Evolutionary conservation across 1,140 invertebrate species (phyloP).

Genomic region (Diploscapter pachys): DNA sequence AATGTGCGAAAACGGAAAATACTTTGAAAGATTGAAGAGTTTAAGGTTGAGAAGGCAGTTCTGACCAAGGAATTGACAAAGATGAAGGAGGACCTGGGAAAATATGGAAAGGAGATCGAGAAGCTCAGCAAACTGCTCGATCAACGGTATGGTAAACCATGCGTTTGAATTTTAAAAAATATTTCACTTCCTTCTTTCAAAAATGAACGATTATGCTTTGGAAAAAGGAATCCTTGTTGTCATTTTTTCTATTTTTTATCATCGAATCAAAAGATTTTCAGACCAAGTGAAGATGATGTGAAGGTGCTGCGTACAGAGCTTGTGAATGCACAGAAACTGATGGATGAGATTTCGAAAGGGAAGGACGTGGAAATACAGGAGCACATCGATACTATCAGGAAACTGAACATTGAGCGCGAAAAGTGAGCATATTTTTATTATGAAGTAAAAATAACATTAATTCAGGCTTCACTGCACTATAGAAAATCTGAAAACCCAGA

Average conservation of each 20-base stretch:
- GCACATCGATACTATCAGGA: conserved; percentile 24
- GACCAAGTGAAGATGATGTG: conserved; percentile 60
- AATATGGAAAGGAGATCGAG: conserved; percentile 11
- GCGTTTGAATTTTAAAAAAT: too few relatives aligned
- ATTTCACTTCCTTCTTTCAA: too few relatives aligned
- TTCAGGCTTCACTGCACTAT: conserved; percentile 21
- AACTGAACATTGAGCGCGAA: conserved; percentile 34
- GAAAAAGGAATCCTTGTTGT: neutral
- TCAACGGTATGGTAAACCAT: conserved; percentile 5
- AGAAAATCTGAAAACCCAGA: conserved; percentile 20
- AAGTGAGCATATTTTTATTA: conserved; percentile 22
- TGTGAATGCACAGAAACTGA: conserved; percentile 60
- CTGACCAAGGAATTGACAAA: conserved; percentile 25
- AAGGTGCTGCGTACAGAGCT: conserved; percentile 60
- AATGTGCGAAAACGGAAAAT: conserved; percentile 10
- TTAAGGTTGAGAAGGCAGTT: conserved; percentile 26
- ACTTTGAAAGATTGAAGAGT: neutral
- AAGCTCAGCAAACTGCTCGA: conserved; percentile 15
- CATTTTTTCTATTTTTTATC: conserved; percentile 4
- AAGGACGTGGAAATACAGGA: conserved; percentile 51
- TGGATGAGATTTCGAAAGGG: conserved; percentile 60
- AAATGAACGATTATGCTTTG: too few relatives aligned
- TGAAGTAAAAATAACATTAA: neutral
- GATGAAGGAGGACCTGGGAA: conserved; percentile 11
- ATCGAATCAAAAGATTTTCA: conserved; percentile 33